Evolutionary conservation across 2,113 vertebrate genomes (phyloP).

Genomic region (Pangasianodon gigas): DNA sequence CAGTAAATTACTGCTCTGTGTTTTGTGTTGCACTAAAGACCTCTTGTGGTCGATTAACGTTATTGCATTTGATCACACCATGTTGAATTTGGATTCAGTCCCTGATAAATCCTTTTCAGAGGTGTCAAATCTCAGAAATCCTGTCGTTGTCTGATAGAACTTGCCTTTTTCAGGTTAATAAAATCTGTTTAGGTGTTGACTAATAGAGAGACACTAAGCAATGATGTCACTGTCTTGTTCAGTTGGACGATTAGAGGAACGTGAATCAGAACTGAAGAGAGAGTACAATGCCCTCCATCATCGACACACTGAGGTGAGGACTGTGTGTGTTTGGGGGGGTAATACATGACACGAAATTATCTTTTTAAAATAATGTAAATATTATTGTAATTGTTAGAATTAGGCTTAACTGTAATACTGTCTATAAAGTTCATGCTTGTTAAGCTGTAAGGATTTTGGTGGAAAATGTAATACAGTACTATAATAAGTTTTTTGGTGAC

Average conservation of each 20-base stretch:
- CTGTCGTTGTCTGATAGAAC: background rate
- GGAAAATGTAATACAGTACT: background rate
- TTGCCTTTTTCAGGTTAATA: background rate
- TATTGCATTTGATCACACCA: constrained; percentile 21
- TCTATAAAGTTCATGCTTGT: background rate
- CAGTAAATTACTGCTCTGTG: background rate
- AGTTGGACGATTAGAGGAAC: constrained; percentile 95
- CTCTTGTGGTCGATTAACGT: constrained; percentile 39
- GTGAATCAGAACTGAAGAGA: constrained; percentile 94
- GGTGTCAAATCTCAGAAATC: background rate
- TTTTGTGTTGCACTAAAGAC: constrained; percentile 27
- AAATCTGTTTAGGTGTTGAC: background rate
- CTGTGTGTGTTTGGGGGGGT: background rate
- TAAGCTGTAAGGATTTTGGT: background rate
- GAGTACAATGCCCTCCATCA: constrained; percentile 94
- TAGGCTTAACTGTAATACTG: background rate
- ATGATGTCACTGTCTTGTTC: constrained; percentile 55
- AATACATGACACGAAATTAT: too few species aligned
- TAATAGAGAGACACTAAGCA: background rate
- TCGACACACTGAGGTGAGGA: constrained; percentile 91
- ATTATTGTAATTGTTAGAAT: background rate
- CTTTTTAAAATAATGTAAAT: background rate
- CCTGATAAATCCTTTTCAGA: background rate
- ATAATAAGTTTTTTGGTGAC: background rate
- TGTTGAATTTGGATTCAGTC: background rate